Conservation (phyloP, 2,797 vertebrate genomes). For the Hippocampus kuda region DNA sequence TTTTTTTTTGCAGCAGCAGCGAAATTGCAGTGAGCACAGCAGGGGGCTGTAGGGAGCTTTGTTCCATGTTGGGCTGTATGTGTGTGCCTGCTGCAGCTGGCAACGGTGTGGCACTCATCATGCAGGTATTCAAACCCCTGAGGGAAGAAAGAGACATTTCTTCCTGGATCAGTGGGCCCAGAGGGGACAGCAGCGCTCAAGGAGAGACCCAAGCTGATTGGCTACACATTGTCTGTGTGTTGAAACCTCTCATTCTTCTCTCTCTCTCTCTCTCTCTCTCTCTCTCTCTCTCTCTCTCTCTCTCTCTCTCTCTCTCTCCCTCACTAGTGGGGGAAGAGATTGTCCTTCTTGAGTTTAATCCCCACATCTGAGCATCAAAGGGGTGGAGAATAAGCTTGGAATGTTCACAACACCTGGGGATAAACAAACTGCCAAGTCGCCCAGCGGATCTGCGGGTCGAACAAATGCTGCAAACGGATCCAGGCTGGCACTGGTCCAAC, state of each 20-base stretch:
- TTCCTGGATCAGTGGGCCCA: conserved; percentile 47
- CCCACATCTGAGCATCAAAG: conserved; percentile 39
- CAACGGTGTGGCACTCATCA: conserved; percentile 44
- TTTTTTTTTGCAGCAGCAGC: conserved; percentile 12
- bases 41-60: conserved; percentile 67
- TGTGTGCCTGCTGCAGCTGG: conserved; percentile 42
- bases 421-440: conserved; percentile 43
- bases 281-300: not conserved
- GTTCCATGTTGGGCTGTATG: conserved; percentile 15
- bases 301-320: not conserved
- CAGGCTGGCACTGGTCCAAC: conserved; percentile 9
- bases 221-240: conserved; percentile 56
- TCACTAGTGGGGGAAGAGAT: conserved; percentile 43
- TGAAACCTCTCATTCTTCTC: conserved; percentile 26
- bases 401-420: conserved; percentile 54
- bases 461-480: conserved; percentile 32
- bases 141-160: conserved; percentile 39
- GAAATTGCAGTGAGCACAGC: conserved; percentile 52
- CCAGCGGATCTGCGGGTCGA: conserved; percentile 33
- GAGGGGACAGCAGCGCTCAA: conserved; percentile 42
- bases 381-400: conserved; percentile 53
- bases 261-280: not conserved
- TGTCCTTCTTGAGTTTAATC: conserved; percentile 55
- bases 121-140: conserved; percentile 56
- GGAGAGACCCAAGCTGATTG: conserved; percentile 60